Evolutionary conservation across 2,113 vertebrate genomes (phyloP).

Genomic region (Laticauda colubrina): DNA sequence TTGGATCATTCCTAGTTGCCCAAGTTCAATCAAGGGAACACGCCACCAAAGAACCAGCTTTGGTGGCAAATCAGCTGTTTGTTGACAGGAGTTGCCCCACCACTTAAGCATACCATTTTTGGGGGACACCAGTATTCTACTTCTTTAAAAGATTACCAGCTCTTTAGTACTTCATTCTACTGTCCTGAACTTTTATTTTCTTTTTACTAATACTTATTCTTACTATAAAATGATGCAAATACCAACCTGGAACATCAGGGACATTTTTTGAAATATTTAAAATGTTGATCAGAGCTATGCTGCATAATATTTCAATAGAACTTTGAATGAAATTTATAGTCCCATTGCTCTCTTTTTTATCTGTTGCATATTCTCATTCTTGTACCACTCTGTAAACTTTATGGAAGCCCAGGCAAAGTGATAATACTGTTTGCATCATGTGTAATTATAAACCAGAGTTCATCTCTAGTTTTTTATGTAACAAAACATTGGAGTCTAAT

Average conservation of each 20-base stretch:
- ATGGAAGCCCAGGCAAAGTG: not conserved
- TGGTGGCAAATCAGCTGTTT: not conserved
- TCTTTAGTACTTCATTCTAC: not conserved
- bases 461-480: not conserved
- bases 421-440: not conserved
- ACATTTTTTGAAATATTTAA: not conserved
- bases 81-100: not conserved
- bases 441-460: constrained; percentile 2
- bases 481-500: not conserved
- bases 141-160: not conserved
- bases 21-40: not conserved
- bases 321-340: not conserved
- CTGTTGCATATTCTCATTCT: accelerated
- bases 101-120: not conserved
- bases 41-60: not conserved
- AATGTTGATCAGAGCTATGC: not conserved
- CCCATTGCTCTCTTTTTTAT: not conserved
- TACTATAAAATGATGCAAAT: not conserved
- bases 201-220: not conserved
- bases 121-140: not conserved
- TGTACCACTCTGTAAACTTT: not conserved
- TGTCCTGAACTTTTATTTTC: not conserved
- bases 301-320: not conserved
- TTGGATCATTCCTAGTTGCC: not conserved
- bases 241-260: not conserved